A percentile compares a stretch with the other conserved stretches of the same genome.
phyloP scores from a whole-genome alignment of 2,888 invertebrate species.

The Hypena proboscidalis region DNA sequence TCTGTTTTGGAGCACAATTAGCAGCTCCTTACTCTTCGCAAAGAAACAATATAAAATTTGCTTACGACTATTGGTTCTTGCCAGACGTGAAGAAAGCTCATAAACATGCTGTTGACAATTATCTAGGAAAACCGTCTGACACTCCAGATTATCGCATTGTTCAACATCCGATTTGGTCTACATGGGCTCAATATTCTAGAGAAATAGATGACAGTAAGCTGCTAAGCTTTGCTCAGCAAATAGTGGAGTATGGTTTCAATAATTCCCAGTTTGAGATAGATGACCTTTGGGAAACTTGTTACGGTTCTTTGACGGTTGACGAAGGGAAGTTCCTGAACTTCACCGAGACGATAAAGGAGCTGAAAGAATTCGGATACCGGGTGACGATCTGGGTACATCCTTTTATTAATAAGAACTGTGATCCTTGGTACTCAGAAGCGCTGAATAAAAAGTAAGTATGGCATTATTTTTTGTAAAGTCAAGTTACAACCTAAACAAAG shows the following conservation, averaged over 20 bases:
- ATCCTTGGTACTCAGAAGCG: slow-evolving; percentile 85
- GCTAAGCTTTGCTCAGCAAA: slow-evolving; percentile 87
- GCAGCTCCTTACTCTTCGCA: slow-evolving; percentile 82
- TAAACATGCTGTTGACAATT: slow-evolving; percentile 84
- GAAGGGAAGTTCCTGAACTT: slow-evolving; percentile 89
- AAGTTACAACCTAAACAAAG: too few relatives aligned
- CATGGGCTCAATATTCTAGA: slow-evolving; percentile 91
- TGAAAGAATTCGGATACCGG: slow-evolving; percentile 88
- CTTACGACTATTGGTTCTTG: slow-evolving; percentile 87
- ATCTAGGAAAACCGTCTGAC: slow-evolving; percentile 86
- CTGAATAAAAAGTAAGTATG: slow-evolving; percentile 78
- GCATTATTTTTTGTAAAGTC: slow-evolving; percentile 1
- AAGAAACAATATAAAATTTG: slow-evolving; percentile 69
- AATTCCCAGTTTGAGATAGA: slow-evolving; percentile 94
- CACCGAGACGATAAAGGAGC: slow-evolving; percentile 81
- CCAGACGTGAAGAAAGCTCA: slow-evolving; percentile 87
- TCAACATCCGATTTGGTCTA: slow-evolving; percentile 94
- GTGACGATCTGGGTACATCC: slow-evolving; percentile 95
- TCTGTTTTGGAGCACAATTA: slow-evolving; percentile 85
- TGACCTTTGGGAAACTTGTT: slow-evolving; percentile 94
- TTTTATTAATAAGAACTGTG: slow-evolving; percentile 91
- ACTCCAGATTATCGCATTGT: slow-evolving; percentile 89
- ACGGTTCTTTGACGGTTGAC: slow-evolving; percentile 92
- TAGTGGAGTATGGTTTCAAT: slow-evolving; percentile 86
- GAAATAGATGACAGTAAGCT: slow-evolving; percentile 87